Evolutionary conservation across 2,888 invertebrate genomes (phyloP).

Genomic region (Netelia melanura): DNA sequence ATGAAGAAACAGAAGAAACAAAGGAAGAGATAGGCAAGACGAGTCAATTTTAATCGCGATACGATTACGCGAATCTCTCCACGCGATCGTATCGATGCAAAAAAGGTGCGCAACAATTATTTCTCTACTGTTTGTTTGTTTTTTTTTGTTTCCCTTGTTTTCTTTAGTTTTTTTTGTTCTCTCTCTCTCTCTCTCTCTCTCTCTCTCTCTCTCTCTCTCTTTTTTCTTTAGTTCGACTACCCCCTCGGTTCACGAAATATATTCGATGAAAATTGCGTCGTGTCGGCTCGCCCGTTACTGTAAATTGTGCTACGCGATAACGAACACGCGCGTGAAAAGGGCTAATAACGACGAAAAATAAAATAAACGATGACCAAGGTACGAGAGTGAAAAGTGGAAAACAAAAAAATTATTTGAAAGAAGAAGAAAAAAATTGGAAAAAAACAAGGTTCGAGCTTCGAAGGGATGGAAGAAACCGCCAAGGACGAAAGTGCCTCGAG

Average conservation of each 20-base stretch:
- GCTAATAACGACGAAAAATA: not conserved
- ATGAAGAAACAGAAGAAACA: slow-evolving; percentile 27
- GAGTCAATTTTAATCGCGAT: too few species aligned
- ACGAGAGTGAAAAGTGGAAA: too few species aligned
- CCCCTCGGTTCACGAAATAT: not conserved
- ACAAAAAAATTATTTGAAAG: too few species aligned
- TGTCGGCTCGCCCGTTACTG: not conserved
- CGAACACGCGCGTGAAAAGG: not conserved
- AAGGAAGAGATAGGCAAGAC: slow-evolving; percentile 17
- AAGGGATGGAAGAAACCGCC: not conserved
- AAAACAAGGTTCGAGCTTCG: not conserved
- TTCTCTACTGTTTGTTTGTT: not conserved
- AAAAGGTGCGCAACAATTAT: not conserved
- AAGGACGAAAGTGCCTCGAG: not conserved
- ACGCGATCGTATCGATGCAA: not conserved
- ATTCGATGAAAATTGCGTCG: not conserved
- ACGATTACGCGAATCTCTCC: too few species aligned
- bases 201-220: too few species aligned
- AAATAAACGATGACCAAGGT: not conserved
- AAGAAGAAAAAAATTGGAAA: not conserved
- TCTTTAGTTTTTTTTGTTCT: not conserved
- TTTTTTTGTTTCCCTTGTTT: not conserved
- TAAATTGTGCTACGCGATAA: not conserved
- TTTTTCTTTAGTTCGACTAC: too few species aligned
- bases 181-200: too few species aligned